phyloP scores from a whole-genome alignment of 2,113 vertebrate genomes.

The Spheniscus mendiculus region DNA sequence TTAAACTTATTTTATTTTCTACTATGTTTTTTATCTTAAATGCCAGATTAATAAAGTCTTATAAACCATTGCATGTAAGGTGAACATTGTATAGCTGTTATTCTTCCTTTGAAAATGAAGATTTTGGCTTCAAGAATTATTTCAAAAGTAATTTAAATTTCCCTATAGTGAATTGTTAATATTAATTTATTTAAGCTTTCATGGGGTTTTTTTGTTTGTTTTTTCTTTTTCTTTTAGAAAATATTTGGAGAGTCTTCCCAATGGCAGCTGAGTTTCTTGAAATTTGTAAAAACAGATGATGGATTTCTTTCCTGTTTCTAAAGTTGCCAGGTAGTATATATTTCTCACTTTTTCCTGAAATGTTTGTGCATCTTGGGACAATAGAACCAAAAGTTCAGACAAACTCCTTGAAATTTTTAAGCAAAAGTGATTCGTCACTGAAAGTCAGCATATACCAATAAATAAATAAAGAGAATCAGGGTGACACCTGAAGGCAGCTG shows the following conservation, averaged over 20 bases:
- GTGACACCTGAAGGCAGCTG: neutral
- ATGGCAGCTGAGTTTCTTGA: neutral
- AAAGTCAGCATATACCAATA: neutral
- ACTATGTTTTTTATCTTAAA: neutral
- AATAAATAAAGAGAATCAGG: neutral
- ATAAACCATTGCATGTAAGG: neutral
- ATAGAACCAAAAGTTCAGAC: neutral
- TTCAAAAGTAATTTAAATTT: neutral
- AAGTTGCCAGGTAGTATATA: neutral
- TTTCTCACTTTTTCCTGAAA: neutral
- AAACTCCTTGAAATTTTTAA: neutral
- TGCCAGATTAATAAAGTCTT: neutral
- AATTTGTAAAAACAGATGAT: neutral
- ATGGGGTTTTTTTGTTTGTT: no score
- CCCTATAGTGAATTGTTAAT: neutral
- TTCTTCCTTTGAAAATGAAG: neutral
- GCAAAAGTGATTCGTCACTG: neutral
- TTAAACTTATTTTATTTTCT: slow-evolving; percentile 20
- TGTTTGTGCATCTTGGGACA: neutral
- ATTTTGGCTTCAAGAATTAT: neutral
- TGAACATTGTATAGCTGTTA: neutral
- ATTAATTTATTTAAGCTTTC: neutral
- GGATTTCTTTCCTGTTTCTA: neutral
- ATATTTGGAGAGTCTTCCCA: neutral
- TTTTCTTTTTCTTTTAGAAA: neutral